These are phyloP conservation scores for Drosophila kohkoa DNA, from an alignment of 1,140 invertebrate genomes.

Conservation along the genomic window DNA sequence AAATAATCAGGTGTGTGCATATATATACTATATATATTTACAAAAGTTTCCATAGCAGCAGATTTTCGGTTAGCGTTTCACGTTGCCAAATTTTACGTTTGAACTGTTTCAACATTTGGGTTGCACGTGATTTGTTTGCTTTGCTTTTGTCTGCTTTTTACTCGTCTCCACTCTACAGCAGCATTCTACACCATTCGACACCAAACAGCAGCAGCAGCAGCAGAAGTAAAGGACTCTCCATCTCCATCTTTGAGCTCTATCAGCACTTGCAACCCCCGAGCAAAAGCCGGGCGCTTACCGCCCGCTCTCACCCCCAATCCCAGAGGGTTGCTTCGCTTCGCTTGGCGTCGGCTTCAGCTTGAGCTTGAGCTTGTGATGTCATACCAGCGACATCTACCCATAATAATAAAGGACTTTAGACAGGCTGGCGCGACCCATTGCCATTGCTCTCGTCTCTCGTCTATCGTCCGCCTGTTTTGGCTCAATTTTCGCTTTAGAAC, in stretches of 20 bases:
- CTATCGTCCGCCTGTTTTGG: background rate
- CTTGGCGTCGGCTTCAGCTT: background rate
- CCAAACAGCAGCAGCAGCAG: background rate
- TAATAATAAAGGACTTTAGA: constrained; percentile 73
- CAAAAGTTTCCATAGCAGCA: constrained; percentile 14
- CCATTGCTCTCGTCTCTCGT: background rate
- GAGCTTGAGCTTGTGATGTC: constrained; percentile 65
- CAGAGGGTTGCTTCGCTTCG: constrained; percentile 19
- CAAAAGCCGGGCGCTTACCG: constrained; percentile 66
- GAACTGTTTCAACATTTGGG: constrained; percentile 45
- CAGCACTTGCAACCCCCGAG: constrained; percentile 44
- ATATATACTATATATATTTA: background rate
- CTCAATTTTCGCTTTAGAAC: constrained; percentile 31
- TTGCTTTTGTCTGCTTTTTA: constrained; percentile 46
- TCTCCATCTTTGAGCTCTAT: constrained; percentile 33
- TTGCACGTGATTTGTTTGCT: constrained; percentile 69
- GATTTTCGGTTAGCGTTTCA: constrained; percentile 3
- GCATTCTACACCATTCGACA: constrained; percentile 14
- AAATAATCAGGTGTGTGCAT: constrained; percentile 43
- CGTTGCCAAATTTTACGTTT: constrained; percentile 18
- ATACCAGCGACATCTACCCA: constrained; percentile 61
- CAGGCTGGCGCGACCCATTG: constrained; percentile 57
- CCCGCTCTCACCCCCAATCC: constrained; percentile 14
- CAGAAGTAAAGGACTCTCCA: too few species aligned
- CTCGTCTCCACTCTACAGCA: constrained; percentile 43